Base-by-base conservation (phyloP, 1,140 invertebrate genomes). In the Cyclina sinensis region DNA sequence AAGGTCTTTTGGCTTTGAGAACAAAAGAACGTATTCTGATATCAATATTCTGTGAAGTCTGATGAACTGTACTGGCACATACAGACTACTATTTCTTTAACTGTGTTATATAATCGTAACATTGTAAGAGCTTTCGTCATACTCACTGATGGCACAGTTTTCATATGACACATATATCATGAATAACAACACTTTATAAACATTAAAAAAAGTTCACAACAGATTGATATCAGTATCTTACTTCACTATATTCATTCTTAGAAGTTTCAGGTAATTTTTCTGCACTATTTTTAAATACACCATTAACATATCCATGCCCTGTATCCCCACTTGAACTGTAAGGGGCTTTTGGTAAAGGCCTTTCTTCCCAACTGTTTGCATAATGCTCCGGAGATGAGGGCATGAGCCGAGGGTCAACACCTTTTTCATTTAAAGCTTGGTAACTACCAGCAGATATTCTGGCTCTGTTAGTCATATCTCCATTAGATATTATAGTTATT, bases 361-460 rank as follows among this genome's bases (percentile, higher is more conserved):
- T 82, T 32, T 81, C 62, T 35, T 86, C 82, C 46, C 84, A 46
- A 73, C 43, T 78, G 35, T 90, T 90, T 46, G 73, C 81, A 74
- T 90, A 90, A 62, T 85, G 68, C 35, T 32, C 62, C 32, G 84
- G 78, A 81, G 88, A 39, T 43, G 59, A 54, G 21, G 78, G 78
- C 79, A 88, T 74, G n/a, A 79, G 78, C 18, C 65, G 65, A 54
- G 21, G 43, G 39, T 88, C 78, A 21, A 79, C 32, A 21, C 74
- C 74, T 83, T 83, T 88, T 18, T 92, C 83, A 89, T 91, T 90
- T 21, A 94, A 79, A 65, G 80, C 86, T 76, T 93, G 93, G 82
- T 94, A 94, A 89, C 93, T 94, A 74, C 93, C 93, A 30, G 88
- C 91, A 11, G 93, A 94, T 65, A 91, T 78, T 18, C 93, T 78